These are phyloP conservation scores for Esox lucius DNA, from an alignment of 2,797 vertebrate species.

Conservation along the genomic window DNA sequence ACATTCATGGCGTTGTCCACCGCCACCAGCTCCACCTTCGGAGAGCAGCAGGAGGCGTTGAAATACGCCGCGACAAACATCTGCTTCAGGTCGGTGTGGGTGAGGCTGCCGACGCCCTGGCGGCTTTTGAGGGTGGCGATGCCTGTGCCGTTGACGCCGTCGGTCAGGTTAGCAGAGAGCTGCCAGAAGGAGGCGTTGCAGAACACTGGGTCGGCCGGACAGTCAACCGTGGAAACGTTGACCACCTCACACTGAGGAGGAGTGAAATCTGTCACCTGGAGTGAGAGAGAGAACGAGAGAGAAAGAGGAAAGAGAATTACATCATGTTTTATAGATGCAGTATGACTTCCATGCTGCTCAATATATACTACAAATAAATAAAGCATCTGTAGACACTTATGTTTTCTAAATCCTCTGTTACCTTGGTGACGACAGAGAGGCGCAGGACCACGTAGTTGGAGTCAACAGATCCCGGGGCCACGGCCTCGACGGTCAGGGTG, in stretches of 20 bases:
- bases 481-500: slow-evolving; percentile 68
- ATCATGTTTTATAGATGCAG: too few species aligned
- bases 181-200: slow-evolving; percentile 60
- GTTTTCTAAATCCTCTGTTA: slow-evolving; percentile 37
- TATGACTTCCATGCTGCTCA: too few species aligned
- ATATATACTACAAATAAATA: not conserved
- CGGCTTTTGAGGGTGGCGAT: slow-evolving; percentile 45
- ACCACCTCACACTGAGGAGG: slow-evolving; percentile 51
- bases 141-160: slow-evolving; percentile 64
- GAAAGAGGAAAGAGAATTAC: not conserved
- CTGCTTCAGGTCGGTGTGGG: not conserved
- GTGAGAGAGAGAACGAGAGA: not conserved
- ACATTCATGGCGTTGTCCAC: slow-evolving; percentile 71
- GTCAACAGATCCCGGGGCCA: slow-evolving; percentile 42
- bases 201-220: slow-evolving; percentile 41
- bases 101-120: slow-evolving; percentile 60
- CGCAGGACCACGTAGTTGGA: slow-evolving; percentile 69
- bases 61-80: slow-evolving; percentile 47
- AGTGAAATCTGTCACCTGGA: slow-evolving; percentile 59
- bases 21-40: slow-evolving; percentile 61
- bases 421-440: slow-evolving; percentile 70
- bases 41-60: slow-evolving; percentile 71
- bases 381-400: not conserved
- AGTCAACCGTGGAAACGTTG: slow-evolving; percentile 31
- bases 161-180: slow-evolving; percentile 60